Percentiles rank a stretch among this genome's conserved stretches.
These are phyloP conservation scores for Tyrophagus putrescentiae DNA, from an alignment of 1,140 invertebrate genomes.

Conservation along the genomic window DNA sequence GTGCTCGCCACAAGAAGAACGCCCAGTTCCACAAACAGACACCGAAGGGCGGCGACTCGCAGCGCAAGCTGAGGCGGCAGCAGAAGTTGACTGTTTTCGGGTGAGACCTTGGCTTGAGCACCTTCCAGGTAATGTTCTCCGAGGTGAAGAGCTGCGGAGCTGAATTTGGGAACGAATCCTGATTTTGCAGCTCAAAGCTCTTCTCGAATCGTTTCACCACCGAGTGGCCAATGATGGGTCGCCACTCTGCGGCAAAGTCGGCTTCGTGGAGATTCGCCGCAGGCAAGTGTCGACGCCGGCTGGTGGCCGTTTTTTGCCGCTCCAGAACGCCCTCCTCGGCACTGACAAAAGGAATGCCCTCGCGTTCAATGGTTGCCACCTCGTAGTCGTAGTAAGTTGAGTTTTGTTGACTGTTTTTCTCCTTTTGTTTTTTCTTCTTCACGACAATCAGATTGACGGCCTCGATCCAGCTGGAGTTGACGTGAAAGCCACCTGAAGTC, in stretches of 20 bases:
- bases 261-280: neutral
- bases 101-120: no score
- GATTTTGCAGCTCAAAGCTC: neutral
- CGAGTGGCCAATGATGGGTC: neutral
- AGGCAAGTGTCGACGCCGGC: neutral
- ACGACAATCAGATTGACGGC: neutral
- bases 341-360: neutral
- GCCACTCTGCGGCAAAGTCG: slow-evolving; percentile 1
- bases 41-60: neutral
- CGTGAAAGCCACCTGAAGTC: no score
- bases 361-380: neutral
- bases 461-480: neutral
- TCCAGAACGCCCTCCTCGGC: no score
- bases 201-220: neutral
- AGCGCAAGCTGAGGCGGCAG: neutral
- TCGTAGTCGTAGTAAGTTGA: neutral
- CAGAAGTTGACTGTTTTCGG: no score
- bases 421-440: neutral
- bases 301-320: neutral
- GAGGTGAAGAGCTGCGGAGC: no score
- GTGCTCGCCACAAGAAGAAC: neutral
- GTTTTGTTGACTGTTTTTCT: no score
- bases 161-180: no score
- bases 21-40: slow-evolving; percentile 2
- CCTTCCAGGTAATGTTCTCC: no score